These are phyloP conservation scores for Thalassophryne amazonica DNA, from an alignment of 2,797 vertebrate species.

Conservation along the genomic window DNA sequence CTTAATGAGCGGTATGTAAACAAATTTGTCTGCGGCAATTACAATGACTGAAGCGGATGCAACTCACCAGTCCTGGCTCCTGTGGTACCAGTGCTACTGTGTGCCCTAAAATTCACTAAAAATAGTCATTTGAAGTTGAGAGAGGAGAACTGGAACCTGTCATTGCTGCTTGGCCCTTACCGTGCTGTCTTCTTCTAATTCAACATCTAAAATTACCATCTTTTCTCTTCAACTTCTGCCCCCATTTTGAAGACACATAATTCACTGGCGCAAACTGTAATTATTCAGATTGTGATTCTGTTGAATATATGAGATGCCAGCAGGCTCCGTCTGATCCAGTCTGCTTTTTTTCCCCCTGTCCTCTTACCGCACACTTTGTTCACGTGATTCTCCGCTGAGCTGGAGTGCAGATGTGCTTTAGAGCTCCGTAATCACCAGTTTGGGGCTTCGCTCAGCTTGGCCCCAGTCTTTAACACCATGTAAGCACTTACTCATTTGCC, in stretches of 20 bases:
- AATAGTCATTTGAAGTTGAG: constrained; percentile 17
- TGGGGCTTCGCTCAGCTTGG: constrained; percentile 74
- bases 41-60: neutral
- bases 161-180: constrained; percentile 34
- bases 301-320: constrained; percentile 47
- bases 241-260: constrained; percentile 57
- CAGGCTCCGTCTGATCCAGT: constrained; percentile 39
- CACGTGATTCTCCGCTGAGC: constrained; percentile 57
- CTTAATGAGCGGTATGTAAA: constrained; percentile 22
- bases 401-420: constrained; percentile 77
- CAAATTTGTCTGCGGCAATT: neutral
- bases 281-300: constrained; percentile 56
- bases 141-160: constrained; percentile 25
- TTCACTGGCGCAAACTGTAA: constrained; percentile 60
- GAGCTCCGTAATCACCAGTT: constrained; percentile 76
- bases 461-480: constrained; percentile 77
- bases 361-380: constrained; percentile 54
- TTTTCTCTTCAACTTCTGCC: constrained; percentile 39
- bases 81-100: neutral
- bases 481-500: constrained; percentile 82
- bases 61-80: neutral
- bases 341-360: constrained; percentile 23
- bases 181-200: constrained; percentile 31
- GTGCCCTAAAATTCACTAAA: neutral
- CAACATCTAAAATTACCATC: constrained; percentile 52